These are phyloP conservation scores for Oreotragus oreotragus DNA, from an alignment of 2,113 vertebrate species.

Conservation along the genomic window DNA sequence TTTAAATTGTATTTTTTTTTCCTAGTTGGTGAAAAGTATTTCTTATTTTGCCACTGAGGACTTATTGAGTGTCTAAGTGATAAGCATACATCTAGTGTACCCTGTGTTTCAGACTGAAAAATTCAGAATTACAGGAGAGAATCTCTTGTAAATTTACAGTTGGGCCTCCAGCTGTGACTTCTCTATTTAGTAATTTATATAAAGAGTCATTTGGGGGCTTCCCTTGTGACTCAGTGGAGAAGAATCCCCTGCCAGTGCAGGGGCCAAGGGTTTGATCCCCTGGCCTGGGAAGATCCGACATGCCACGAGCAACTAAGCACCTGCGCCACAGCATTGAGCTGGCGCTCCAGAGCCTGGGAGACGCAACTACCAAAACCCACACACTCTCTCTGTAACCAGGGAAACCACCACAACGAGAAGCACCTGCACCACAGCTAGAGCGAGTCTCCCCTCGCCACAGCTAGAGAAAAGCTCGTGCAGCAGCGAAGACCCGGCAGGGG, in stretches of 20 bases:
- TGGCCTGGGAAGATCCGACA: not conserved
- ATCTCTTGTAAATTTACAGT: not conserved
- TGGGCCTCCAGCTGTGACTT: not conserved
- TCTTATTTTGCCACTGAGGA: not conserved
- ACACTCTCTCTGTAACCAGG: not conserved
- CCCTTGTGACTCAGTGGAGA: not conserved
- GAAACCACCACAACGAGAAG: not conserved
- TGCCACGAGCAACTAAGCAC: not conserved
- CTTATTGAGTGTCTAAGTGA: not conserved
- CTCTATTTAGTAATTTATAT: not conserved
- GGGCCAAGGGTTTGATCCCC: not conserved
- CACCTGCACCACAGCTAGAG: accelerated
- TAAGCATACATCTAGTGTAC: not conserved
- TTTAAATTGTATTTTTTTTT: not conserved
- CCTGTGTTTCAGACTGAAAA: not conserved
- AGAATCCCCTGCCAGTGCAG: not conserved
- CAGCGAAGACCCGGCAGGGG: not conserved
- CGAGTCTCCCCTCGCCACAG: not conserved
- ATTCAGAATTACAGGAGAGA: not conserved
- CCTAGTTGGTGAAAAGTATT: not conserved
- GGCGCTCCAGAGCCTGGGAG: not conserved
- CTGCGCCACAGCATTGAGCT: not conserved
- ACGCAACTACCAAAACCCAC: not conserved
- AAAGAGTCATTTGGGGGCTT: not conserved
- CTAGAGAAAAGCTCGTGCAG: not conserved